phyloP scores from a whole-genome alignment of 2,888 invertebrate genomes.

The Acanthococcus lagerstroemiae region DNA sequence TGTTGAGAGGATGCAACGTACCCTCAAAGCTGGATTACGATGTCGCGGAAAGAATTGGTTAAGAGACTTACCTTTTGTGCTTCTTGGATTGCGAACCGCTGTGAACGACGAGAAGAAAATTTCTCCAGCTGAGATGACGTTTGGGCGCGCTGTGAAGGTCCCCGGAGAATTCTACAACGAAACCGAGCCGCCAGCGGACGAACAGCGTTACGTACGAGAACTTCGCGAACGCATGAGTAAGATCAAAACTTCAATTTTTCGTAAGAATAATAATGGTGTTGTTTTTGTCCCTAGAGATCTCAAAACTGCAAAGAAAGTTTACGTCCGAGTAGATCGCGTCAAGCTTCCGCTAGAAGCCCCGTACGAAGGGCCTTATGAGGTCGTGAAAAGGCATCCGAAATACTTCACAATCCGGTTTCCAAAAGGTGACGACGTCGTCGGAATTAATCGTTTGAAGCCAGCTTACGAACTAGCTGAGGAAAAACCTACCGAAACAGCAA shows the following conservation, averaged over 20 bases:
- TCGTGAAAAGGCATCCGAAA: not conserved
- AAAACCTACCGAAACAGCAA: too few species aligned
- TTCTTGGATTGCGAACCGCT: not conserved
- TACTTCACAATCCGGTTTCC: not conserved
- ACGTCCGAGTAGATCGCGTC: not conserved
- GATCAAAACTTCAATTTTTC: not conserved
- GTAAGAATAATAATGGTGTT: not conserved
- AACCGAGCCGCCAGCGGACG: not conserved
- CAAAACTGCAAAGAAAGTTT: too few species aligned
- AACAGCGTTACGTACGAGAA: not conserved
- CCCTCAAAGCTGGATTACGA: too few species aligned
- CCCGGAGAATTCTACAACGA: not conserved
- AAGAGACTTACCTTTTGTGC: too few species aligned
- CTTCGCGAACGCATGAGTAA: not conserved
- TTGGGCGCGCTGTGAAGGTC: not conserved
- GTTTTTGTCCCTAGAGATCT: not conserved
- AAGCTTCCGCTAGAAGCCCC: not conserved
- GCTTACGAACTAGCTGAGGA: not conserved
- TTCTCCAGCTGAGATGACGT: not conserved
- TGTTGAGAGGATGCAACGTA: too few species aligned
- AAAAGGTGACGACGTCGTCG: not conserved
- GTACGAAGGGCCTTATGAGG: not conserved
- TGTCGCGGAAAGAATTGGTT: too few species aligned
- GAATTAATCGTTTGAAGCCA: not conserved
- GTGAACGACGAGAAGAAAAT: not conserved